Evolutionary conservation across 2,113 vertebrate species (phyloP), one percentile per base, ranked within the genome.

Genomic region (Oriolus oriolus): DNA sequence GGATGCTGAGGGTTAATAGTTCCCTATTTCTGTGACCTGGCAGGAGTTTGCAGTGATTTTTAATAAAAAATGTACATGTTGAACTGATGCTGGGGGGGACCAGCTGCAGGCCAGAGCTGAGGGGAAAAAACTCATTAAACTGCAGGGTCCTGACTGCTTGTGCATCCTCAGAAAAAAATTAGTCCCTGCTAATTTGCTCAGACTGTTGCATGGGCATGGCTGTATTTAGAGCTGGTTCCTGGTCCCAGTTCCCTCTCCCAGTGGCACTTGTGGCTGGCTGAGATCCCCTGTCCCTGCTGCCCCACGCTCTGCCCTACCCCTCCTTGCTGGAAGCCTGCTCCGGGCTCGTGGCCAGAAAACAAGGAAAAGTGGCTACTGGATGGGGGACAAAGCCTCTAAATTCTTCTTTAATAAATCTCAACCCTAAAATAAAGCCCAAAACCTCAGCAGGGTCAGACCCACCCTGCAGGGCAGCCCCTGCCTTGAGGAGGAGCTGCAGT

Each of bases 121-220:
- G 78, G n/a, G 74, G 27, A 0, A 2, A 77, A 83, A 77, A 7
- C 45, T 87, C 73, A 26, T 69, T 59, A 56, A 77, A 64, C 20
- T 1, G 0, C 0, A 1, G 57, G 44, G 19, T 47, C 50, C 47
- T 10, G 6, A 8, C 23, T 33, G 75, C 59, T 49, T 13, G 19
- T 3, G 6, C 53, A 23, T 17, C 26, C 1, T 65, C 54, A 35
- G 49, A n/a, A n/a, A 8, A 39, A 56, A 27, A 24, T 20, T 0
- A 39, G 19, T 15, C 41, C 54, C 22, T 65, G 60, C 21, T 87
- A 11, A 74, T 61, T 77, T 33, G 21, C 37, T 63, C 42, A 35
- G 26, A 13, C 5, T 30, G 8, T 27, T 53, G n/a, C 57, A 37
- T 0, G 2, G 87, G 10, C 66, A 3, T 16, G 59, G 4, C 8